Base-by-base conservation (phyloP, 2,797 vertebrate genomes). In the Esox lucius region DNA sequence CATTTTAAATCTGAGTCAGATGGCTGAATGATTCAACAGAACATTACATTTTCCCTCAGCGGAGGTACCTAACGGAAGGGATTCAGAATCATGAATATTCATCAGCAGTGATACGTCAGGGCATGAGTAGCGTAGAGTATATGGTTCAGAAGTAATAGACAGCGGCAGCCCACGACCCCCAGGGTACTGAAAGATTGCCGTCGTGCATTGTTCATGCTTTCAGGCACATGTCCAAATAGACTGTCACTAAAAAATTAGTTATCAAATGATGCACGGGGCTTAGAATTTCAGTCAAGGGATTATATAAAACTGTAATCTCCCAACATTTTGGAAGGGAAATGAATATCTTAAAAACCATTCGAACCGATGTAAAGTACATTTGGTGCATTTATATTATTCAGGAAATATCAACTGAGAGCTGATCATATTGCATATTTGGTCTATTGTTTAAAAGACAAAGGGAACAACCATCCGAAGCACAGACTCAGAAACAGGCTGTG, bases 281-380 rank as follows among this genome's bases (percentile, higher is more conserved):
- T 26, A 61, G 39, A 72, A 62, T 22, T 19, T 13, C 61, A 72
- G 70, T 61, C 56, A 31, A 61, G 33, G 70, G 56, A 61, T 61
- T 72, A 35, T 39, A 24, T n/a, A 2, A 61, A 72, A 61, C 70
- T 61, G 69, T 70, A 72, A 72, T 72, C 56, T 61, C 70, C 56
- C 22, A 16, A 62, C 70, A 42, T 72, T 72, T 62, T n/a, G 22
- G 56, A 24, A n/a, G n/a, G 33, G 33, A 22, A 28, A 56, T 61
- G 31, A 42, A 72, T 62, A 61, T 61, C 31, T 53, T 17, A 24
- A 16, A 64, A 31, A 42, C 56, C 39, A 72, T 13, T 5, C n/a
- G 42, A 13, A 72, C 53, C 22, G 56, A 62, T 22, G 56, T 72
- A 70, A 72, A 22, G 61, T n/a, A 2, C 7, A 72, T 72, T 16